Conservation (phyloP, 64 coral and sea anemone genomes). For the Montipora cactus region DNA sequence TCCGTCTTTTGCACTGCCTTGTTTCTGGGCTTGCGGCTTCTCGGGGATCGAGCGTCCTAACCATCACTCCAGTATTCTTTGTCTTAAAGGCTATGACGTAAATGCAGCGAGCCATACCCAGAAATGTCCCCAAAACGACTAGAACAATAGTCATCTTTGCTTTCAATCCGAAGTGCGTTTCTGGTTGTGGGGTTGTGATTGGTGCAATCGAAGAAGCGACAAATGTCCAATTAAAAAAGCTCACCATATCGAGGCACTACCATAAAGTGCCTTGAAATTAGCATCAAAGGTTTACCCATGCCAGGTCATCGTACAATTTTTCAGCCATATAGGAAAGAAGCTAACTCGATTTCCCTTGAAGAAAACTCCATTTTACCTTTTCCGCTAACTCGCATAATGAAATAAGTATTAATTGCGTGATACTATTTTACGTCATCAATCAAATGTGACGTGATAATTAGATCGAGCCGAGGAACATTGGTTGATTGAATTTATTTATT, state of each 20-base stretch:
- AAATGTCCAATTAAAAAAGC: constrained; percentile 15
- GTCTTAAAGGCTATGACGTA: background rate
- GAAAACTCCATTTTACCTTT: no score
- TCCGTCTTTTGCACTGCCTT: background rate
- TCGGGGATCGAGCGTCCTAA: background rate
- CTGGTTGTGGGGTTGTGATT: background rate
- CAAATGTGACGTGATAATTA: background rate
- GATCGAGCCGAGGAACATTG: no score
- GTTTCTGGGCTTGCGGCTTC: background rate
- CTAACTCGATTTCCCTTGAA: no score
- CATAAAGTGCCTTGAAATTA: no score
- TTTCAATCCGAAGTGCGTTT: background rate
- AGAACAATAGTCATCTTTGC: background rate
- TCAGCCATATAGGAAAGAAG: background rate
- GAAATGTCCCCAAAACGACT: background rate
- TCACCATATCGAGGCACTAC: background rate
- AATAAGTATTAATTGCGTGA: background rate
- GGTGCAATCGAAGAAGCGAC: background rate
- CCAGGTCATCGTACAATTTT: background rate
- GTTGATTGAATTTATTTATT: no score
- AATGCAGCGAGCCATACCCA: background rate
- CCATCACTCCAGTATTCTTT: background rate
- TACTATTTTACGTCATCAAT: background rate
- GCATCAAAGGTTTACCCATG: background rate
- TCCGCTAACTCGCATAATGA: background rate